Base-by-base conservation (phyloP, 2,797 vertebrate genomes). In the Zalophus californianus region DNA sequence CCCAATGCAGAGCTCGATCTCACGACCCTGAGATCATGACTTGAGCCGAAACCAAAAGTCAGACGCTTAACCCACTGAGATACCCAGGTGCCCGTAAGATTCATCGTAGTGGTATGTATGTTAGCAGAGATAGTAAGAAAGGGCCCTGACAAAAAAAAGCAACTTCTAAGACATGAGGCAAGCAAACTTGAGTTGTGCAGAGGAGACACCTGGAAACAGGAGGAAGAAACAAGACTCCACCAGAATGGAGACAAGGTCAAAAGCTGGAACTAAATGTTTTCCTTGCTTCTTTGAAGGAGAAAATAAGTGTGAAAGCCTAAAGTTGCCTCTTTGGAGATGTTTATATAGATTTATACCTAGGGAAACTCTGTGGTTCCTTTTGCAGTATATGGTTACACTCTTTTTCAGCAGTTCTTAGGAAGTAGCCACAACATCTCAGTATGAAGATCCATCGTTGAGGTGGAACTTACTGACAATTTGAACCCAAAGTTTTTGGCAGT, bases 401-500 rank as follows among this genome's bases (percentile, higher is more conserved):
- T 54, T 90, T 73, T 32, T 16, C 44, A 56, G 15, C 23, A 79
- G 23, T 77, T 54, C 48, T 84, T 86, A 82, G 32, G 66, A 35
- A 15, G 11, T n/a, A 41, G 7, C 7, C 32, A 73, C 13, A 68
- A 86, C 64, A 27, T 75, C 32, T n/a, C 21, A 41, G 54, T 54
- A 25, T 52, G 54, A 58, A 79, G 38, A 92, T 15, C 4, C 12
- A 41, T 35, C 14, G n/a, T 70, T 21, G 25, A 7, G 38, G 27
- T 52, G 12, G 64, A 87, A 87, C 18, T 54, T 58, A 7, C 9
- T 73, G 52, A 50, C 18, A 58, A 60, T 72, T 70, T 92, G 25
- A 75, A 95, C 60, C 15, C 92, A 90, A 60, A 85, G 56, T 87
- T 93, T 90, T 93, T 48, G 52, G 52, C 82, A 92, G 72, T 73